A percentile compares a stretch with the other conserved stretches of the same genome.
phyloP scores from a whole-genome alignment of 2,113 vertebrate genomes.

The Tachysurus vachellii region DNA sequence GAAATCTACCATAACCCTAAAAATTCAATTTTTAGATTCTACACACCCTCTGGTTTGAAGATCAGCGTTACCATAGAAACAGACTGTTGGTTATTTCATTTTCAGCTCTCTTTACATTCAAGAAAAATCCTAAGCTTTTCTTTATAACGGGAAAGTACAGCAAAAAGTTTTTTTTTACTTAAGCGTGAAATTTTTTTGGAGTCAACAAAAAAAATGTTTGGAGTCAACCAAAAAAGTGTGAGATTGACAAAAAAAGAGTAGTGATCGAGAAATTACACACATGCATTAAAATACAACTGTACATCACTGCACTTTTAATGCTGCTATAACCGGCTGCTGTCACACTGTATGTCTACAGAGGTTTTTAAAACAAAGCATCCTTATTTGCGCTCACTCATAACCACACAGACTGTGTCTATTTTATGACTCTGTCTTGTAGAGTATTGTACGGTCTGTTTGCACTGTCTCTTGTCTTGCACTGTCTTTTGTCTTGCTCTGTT shows the following conservation, averaged over 20 bases:
- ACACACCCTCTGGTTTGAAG: neutral
- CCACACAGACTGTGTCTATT: too few species aligned
- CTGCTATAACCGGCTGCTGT: too few species aligned
- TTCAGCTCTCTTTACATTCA: neutral
- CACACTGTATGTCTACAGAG: too few species aligned
- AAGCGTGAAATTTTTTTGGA: neutral
- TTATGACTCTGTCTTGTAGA: too few species aligned
- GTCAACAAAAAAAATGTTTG: neutral
- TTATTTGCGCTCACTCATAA: too few species aligned
- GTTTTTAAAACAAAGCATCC: too few species aligned
- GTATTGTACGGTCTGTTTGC: too few species aligned
- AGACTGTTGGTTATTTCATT: neutral
- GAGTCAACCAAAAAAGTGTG: neutral
- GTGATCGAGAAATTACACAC: neutral
- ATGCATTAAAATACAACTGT: neutral
- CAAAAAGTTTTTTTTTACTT: accelerated
- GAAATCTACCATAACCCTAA: neutral
- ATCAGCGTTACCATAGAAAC: neutral
- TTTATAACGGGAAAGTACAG: neutral
- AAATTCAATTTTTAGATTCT: neutral
- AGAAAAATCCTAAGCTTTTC: neutral
- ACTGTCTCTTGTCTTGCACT: too few species aligned
- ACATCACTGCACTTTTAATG: neutral
- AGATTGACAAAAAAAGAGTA: neutral
- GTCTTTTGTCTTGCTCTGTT: too few species aligned